A percentile compares a stretch with the other conserved stretches of the same genome.
Evolutionary conservation across 2,888 invertebrate genomes (phyloP).

Genomic region (Dilophus febrilis): DNA sequence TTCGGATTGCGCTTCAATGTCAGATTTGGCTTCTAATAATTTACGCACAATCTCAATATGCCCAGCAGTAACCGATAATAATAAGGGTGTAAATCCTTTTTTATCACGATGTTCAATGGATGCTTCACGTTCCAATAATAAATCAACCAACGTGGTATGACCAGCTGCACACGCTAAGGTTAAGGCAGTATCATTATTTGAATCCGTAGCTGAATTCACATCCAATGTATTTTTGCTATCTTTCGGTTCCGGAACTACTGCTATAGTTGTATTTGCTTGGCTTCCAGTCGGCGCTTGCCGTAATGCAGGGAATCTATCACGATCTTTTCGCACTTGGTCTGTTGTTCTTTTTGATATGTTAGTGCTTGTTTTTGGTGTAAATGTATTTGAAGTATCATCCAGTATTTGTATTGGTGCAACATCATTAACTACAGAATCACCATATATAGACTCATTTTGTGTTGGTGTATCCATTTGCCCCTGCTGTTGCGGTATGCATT

Average conservation of each 20-base stretch:
- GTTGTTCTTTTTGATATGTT: slow-evolving; percentile 18
- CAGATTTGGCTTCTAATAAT: slow-evolving; percentile 83
- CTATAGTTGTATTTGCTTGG: slow-evolving; percentile 16
- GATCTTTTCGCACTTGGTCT: slow-evolving; percentile 30
- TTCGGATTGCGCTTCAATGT: slow-evolving; percentile 97
- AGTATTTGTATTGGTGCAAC: slow-evolving; percentile 7
- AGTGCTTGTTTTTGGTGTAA: slow-evolving; percentile 11
- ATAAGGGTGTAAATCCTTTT: slow-evolving; percentile 95
- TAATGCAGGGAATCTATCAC: slow-evolving; percentile 24
- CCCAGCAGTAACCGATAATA: slow-evolving; percentile 93
- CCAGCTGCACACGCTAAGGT: slow-evolving; percentile 96
- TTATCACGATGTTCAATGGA: slow-evolving; percentile 97
- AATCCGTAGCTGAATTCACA: slow-evolving; percentile 95
- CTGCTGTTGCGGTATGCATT: slow-evolving; percentile 21
- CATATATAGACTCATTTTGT: slow-evolving; percentile 21
- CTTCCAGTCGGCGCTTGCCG: slow-evolving; percentile 29
- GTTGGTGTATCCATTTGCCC: slow-evolving; percentile 49
- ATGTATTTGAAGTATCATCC: slow-evolving; percentile 10
- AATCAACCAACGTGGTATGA: slow-evolving; percentile 85
- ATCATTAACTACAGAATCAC: slow-evolving; percentile 34
- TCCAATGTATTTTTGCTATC: slow-evolving; percentile 79
- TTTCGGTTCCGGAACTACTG: slow-evolving; percentile 39
- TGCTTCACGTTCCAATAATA: slow-evolving; percentile 80
- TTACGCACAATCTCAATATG: slow-evolving; percentile 81
- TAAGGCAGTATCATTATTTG: slow-evolving; percentile 95